Evolutionary conservation across 2,797 vertebrate species (phyloP).

Genomic region (Labroides dimidiatus): DNA sequence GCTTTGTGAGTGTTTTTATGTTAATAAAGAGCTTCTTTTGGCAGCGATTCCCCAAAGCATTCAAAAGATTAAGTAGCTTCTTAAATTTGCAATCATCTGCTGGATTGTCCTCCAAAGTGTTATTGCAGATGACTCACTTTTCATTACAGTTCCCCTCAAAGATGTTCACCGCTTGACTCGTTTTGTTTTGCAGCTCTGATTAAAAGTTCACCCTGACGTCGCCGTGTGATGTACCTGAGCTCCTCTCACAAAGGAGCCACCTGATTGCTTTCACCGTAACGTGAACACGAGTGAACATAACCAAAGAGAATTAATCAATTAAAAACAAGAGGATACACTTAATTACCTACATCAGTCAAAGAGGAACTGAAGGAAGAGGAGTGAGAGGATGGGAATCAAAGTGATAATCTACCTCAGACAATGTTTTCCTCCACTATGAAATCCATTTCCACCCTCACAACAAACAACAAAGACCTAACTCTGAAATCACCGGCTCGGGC

Average conservation of each 20-base stretch:
- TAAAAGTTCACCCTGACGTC: constrained; percentile 50
- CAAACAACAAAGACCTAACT: constrained; percentile 29
- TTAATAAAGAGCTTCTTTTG: constrained; percentile 20
- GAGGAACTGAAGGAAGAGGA: neutral
- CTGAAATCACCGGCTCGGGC: constrained; percentile 20
- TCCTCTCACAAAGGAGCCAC: constrained; percentile 6
- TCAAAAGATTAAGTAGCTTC: constrained; percentile 56
- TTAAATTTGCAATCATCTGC: constrained; percentile 66
- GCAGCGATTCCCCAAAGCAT: constrained; percentile 17
- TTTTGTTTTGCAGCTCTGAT: constrained; percentile 68
- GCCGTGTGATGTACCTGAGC: constrained; percentile 30
- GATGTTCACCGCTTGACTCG: constrained; percentile 59
- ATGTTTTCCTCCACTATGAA: constrained; percentile 10
- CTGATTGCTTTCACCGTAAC: constrained; percentile 30
- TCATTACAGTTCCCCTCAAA: constrained; percentile 57
- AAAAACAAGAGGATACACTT: constrained; percentile 6
- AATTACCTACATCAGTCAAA: constrained; percentile 49
- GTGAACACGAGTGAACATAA: neutral
- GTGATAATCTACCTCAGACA: neutral
- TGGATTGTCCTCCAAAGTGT: constrained; percentile 61
- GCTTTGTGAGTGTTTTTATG: neutral
- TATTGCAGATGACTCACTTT: constrained; percentile 56
- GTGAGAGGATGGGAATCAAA: neutral
- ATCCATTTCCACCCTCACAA: constrained; percentile 20
- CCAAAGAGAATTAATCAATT: constrained; percentile 37